Conservation (phyloP, 2,888 invertebrate genomes). For the Autographa pulchrina region DNA sequence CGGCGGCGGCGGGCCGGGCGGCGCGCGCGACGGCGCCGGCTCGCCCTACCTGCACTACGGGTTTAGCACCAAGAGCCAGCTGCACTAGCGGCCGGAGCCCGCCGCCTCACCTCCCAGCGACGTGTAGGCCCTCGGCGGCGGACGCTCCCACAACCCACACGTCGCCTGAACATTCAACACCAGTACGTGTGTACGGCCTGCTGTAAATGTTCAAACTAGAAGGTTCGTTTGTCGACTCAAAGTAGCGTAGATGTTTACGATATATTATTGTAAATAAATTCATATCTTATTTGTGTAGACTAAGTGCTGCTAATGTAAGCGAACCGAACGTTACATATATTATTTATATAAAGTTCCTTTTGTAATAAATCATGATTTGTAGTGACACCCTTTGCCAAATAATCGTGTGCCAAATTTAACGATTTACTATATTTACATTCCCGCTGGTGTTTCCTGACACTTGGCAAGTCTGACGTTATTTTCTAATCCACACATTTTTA, state of each 20-base stretch:
- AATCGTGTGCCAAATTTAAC: slow-evolving; percentile 60
- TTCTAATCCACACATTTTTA: slow-evolving; percentile 29
- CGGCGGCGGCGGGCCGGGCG: slow-evolving; percentile 75
- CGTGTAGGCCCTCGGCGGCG: slow-evolving; percentile 73
- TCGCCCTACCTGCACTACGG: slow-evolving; percentile 91
- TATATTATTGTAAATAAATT: slow-evolving; percentile 66
- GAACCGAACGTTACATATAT: slow-evolving; percentile 35
- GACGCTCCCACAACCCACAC: slow-evolving; percentile 46
- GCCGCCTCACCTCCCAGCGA: slow-evolving; percentile 86
- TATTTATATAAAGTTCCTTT: slow-evolving; percentile 43
- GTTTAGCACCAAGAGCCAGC: slow-evolving; percentile 88
- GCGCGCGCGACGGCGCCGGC: slow-evolving; percentile 86
- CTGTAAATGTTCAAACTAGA: slow-evolving; percentile 58
- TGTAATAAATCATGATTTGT: slow-evolving; percentile 40
- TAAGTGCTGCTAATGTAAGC: slow-evolving; percentile 55
- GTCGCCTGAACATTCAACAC: slow-evolving; percentile 22
- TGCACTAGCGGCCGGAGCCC: slow-evolving; percentile 84
- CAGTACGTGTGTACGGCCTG: slow-evolving; percentile 19
- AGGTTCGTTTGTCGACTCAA: slow-evolving; percentile 49
- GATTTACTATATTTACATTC: slow-evolving; percentile 35
- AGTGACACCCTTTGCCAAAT: slow-evolving; percentile 48
- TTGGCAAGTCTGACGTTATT: slow-evolving; percentile 31
- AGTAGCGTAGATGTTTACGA: slow-evolving; percentile 57
- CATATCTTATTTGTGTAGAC: slow-evolving; percentile 60
- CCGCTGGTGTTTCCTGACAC: slow-evolving; percentile 12